A percentile compares a stretch with the other conserved stretches of the same genome.
These are phyloP conservation scores for Leistus spinibarbis DNA, from an alignment of 2,888 invertebrate genomes.

Conservation along the genomic window DNA sequence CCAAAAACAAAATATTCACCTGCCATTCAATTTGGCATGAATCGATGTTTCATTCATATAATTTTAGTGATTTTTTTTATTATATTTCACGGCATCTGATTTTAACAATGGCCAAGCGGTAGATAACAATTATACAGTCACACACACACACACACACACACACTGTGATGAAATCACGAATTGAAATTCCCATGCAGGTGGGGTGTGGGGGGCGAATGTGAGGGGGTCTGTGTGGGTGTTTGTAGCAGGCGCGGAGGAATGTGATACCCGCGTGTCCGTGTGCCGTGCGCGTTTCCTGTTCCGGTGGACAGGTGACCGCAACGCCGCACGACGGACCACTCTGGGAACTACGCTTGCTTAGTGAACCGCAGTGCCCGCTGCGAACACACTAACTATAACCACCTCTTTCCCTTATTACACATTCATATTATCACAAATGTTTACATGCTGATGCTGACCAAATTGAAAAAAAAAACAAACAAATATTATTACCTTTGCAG, in stretches of 20 bases:
- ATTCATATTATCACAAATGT: neutral
- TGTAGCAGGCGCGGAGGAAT: constrained; percentile 4
- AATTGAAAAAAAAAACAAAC: no score
- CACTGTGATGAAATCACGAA: constrained; percentile 5
- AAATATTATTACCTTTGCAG: no score
- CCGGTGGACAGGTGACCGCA: constrained; percentile 55
- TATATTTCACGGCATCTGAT: neutral
- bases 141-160: no score
- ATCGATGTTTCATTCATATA: neutral
- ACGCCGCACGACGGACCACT: constrained; percentile 47
- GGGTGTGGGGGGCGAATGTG: no score
- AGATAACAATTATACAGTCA: neutral
- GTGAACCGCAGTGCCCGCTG: constrained; percentile 53
- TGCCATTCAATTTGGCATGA: no score
- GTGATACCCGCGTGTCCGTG: constrained; percentile 15
- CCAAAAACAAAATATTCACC: no score
- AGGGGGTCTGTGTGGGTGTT: neutral
- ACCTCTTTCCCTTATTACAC: neutral
- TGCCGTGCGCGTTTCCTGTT: constrained; percentile 53
- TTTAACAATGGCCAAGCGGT: neutral
- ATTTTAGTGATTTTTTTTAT: neutral
- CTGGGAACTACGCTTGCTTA: constrained; percentile 57
- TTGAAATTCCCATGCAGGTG: neutral
- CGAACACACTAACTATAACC: neutral
- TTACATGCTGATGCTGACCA: no score